These are phyloP conservation scores for Dascyllus trimaculatus DNA, from an alignment of 2,113 vertebrate species.

Conservation along the genomic window DNA sequence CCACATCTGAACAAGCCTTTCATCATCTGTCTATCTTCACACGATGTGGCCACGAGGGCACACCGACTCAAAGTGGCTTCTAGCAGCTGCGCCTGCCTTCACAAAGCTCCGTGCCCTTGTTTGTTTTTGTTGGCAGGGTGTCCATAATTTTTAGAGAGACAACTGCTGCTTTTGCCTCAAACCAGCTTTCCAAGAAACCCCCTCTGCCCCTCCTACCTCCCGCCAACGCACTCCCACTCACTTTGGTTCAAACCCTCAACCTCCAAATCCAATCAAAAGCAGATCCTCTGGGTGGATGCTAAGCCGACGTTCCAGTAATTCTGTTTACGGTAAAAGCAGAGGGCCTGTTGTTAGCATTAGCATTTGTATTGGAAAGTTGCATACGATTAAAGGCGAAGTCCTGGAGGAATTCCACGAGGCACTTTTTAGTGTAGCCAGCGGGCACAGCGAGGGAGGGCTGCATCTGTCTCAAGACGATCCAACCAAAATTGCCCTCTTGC, in stretches of 20 bases:
- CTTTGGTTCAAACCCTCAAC: constrained; percentile 51
- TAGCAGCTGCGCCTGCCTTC: constrained; percentile 67
- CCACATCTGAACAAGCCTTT: constrained; percentile 73
- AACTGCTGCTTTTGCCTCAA: constrained; percentile 61
- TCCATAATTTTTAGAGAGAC: constrained; percentile 73
- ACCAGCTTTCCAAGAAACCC: constrained; percentile 54
- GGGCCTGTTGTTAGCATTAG: constrained; percentile 69
- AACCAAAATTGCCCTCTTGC: constrained; percentile 57
- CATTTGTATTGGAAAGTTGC: constrained; percentile 77
- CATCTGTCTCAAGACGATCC: constrained; percentile 73
- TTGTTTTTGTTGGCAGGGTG: constrained; percentile 74
- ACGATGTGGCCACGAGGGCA: constrained; percentile 56
- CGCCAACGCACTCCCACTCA: constrained; percentile 43
- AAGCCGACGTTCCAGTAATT: constrained; percentile 60
- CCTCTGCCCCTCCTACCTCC: not conserved
- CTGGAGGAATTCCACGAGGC: constrained; percentile 71
- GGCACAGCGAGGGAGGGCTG: constrained; percentile 49
- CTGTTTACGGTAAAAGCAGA: constrained; percentile 55
- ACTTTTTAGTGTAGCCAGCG: constrained; percentile 65
- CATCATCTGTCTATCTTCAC: constrained; percentile 69
- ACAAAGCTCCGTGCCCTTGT: constrained; percentile 57
- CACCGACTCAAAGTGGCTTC: constrained; percentile 47
- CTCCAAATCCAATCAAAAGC: constrained; percentile 75
- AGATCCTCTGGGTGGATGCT: constrained; percentile 70
- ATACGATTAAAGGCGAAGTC: constrained; percentile 62